Conservation (phyloP, 35 echinoderm and acorn worm genomes). For the Ptychodera flava region DNA sequence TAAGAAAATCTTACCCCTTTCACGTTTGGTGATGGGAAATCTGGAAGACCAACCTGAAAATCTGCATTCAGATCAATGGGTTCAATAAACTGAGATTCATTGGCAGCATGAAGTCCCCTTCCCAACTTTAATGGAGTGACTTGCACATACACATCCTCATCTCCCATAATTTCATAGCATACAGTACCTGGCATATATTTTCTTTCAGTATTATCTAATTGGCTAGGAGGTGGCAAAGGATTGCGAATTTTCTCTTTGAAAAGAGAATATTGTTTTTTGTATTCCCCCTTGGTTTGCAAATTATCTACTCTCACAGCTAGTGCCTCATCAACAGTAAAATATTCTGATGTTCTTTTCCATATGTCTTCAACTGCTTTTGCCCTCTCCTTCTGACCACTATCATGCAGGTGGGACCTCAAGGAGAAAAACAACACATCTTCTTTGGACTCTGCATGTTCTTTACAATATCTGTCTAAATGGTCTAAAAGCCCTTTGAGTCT, state of each 20-base stretch:
- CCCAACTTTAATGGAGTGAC: slow-evolving; percentile 40
- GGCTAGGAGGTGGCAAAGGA: slow-evolving; percentile 11
- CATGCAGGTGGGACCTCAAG: background rate
- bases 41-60: slow-evolving; percentile 1
- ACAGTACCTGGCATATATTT: slow-evolving; percentile 39
- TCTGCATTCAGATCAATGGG: slow-evolving; percentile 3
- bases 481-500: background rate
- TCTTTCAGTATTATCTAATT: slow-evolving; percentile 3
- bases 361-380: background rate
- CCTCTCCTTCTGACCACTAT: background rate
- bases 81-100: background rate
- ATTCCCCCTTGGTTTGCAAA: slow-evolving; percentile 15
- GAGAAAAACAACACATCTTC: background rate
- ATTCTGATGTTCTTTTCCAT: background rate
- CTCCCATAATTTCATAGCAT: slow-evolving; percentile 11
- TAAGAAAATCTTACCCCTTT: slow-evolving; percentile 35
- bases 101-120: background rate
- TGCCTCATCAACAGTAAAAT: slow-evolving; percentile 28
- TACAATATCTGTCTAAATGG: background rate
- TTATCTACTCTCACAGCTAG: slow-evolving; percentile 22
- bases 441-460: background rate
- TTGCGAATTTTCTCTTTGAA: slow-evolving; percentile 2
- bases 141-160: background rate
- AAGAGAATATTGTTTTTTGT: slow-evolving; percentile 18
- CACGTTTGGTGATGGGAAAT: slow-evolving; percentile 25